A percentile compares a stretch with the other conserved stretches of the same genome.
These are phyloP conservation scores for Thalassarche chlororhynchos DNA, from an alignment of 2,113 vertebrate genomes.

Conservation along the genomic window DNA sequence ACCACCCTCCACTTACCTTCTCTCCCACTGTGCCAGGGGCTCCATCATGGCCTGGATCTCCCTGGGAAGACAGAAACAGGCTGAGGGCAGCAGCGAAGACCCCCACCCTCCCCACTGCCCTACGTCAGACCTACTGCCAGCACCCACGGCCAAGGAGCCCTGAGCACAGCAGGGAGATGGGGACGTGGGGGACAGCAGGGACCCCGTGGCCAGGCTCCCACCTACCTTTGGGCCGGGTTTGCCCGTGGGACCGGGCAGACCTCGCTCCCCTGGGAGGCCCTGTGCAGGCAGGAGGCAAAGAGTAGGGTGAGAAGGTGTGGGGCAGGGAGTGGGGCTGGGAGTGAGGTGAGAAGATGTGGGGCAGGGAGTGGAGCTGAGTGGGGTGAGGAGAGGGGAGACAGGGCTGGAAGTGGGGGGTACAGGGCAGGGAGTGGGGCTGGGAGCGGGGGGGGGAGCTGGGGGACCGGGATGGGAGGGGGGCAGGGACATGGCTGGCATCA, in stretches of 20 bases:
- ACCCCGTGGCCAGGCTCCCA: not conserved
- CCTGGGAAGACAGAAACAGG: slow-evolving; percentile 69
- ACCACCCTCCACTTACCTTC: slow-evolving; percentile 67
- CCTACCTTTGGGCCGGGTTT: slow-evolving; percentile 87
- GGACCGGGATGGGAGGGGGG: not conserved
- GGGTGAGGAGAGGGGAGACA: not conserved
- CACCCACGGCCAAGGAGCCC: not conserved
- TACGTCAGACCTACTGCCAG: not conserved
- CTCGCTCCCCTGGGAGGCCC: slow-evolving; percentile 83
- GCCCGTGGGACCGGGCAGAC: slow-evolving; percentile 84
- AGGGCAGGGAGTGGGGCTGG: not conserved
- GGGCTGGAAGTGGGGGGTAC: not conserved
- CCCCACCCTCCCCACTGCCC: not conserved
- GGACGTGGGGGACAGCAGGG: not conserved
- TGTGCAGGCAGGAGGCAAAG: not conserved
- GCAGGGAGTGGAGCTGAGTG: not conserved
- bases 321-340: not conserved
- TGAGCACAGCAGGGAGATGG: not conserved
- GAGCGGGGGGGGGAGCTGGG: not conserved
- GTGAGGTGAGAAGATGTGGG: not conserved
- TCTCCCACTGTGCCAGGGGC: slow-evolving; percentile 83
- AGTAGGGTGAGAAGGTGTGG: not conserved
- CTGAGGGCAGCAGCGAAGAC: not conserved
- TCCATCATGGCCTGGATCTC: slow-evolving; percentile 85
- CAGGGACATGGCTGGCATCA: not conserved